phyloP scores from a whole-genome alignment of 2,797 vertebrate genomes.

The Anniella stebbinsi region DNA sequence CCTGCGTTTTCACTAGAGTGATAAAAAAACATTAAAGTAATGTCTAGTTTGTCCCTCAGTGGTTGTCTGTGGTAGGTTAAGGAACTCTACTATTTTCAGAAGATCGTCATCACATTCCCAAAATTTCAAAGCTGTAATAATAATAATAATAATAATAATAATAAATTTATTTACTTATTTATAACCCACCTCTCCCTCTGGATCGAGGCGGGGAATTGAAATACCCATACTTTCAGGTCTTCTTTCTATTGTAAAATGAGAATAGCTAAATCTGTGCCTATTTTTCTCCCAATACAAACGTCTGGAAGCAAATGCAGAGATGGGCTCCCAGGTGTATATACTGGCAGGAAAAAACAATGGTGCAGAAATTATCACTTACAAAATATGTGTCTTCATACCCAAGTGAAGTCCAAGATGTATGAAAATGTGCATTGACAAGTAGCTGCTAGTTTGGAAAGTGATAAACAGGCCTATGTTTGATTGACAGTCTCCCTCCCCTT shows the following conservation, averaged over 20 bases:
- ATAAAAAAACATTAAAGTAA: no score
- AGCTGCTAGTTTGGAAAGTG: not conserved
- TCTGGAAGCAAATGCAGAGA: not conserved
- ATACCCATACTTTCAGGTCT: not conserved
- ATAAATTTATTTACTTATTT: no score
- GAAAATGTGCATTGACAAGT: not conserved
- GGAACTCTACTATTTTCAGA: not conserved
- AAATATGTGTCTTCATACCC: not conserved
- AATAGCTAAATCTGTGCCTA: not conserved
- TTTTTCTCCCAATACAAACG: not conserved
- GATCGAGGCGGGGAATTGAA: no score
- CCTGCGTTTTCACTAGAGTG: no score
- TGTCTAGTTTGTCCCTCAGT: not conserved
- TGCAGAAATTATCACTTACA: not conserved
- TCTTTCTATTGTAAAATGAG: not conserved
- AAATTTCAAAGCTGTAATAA: not conserved
- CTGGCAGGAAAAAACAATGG: not conserved
- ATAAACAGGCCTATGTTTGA: slow-evolving; percentile 1
- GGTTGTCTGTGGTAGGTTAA: not conserved
- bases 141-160: no score
- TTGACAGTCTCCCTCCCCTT: not conserved
- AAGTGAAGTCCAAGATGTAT: not conserved
- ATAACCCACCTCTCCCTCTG: no score
- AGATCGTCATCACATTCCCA: not conserved
- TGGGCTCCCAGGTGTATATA: not conserved